Evolutionary conservation across 2,113 vertebrate species (phyloP), one percentile per base, ranked within the genome.

Genomic region (Cyanistes caeruleus): DNA sequence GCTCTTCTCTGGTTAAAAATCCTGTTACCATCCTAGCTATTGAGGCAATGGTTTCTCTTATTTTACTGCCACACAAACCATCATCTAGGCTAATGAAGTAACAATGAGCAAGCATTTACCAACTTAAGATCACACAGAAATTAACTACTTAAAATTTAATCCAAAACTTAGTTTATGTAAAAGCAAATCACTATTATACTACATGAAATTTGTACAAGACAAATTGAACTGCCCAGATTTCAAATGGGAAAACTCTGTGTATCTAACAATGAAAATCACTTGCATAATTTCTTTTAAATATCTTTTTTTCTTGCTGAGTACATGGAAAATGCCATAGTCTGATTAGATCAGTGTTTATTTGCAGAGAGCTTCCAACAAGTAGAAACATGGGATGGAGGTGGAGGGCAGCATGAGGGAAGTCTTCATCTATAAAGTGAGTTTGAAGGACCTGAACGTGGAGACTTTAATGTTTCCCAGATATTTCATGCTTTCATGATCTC

Each of bases 371-470:
- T 79, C 13, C 28, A 59, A 37, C 5, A 33, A 28, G 4, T 12
- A 28, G 44, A 59, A 76, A 80, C 21, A 2, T 0, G 6, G 15
- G 4, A 7, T 0, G 1, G n/a, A 24, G 11, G 3, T 9, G 1
- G 2, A n/a, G 10, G 7, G 3, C 2, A 12, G 17, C 0, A 0
- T 8, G 21, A 30, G 18, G 23, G 25, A 51, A 70, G 7, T 25
- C 31, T 41, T 10, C 2, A 5, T 39, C 3, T 21, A 35, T 35
- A 49, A 72, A 87, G 4, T 31, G 10, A 56, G 9, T 65, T 81
- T 51, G 46, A 80, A 69, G 13, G 18, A 77, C 24, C 18, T 84
- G 33, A 84, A 39, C 18, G 69, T 43, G 48, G 27, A 68, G 15
- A 79, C 1, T 52, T 35, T 27, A 53, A 37, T 51, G 4, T 28